Evolutionary conservation across 2,113 vertebrate genomes (phyloP).

Genomic region (Oceanodroma tethys): DNA sequence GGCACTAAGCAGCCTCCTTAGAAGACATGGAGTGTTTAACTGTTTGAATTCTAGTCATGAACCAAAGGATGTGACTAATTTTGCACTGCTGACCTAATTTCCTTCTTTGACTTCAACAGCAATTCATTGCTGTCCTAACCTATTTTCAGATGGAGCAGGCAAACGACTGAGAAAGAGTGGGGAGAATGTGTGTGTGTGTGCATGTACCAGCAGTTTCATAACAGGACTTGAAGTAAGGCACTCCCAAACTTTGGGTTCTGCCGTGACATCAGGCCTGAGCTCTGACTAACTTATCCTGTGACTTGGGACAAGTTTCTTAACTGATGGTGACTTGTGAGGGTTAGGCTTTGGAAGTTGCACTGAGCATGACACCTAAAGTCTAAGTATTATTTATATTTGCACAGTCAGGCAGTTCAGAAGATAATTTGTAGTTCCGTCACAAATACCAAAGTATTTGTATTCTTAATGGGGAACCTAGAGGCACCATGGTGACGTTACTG

Average conservation of each 20-base stretch:
- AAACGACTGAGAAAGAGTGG: background rate
- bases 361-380: background rate
- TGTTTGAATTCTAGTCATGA: background rate
- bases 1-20: background rate
- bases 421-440: background rate
- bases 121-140: background rate
- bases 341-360: background rate
- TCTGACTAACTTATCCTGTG: background rate
- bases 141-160: background rate
- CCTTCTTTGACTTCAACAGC: background rate
- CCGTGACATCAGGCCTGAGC: background rate
- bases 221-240: background rate
- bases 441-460: background rate
- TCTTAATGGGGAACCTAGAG: background rate
- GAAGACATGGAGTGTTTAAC: background rate
- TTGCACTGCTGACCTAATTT: background rate
- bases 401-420: background rate
- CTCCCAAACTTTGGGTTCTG: background rate
- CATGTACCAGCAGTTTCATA: background rate
- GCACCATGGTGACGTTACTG: background rate
- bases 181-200: background rate
- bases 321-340: background rate
- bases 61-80: background rate
- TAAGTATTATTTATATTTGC: background rate
- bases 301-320: background rate